A percentile compares a stretch with the other conserved stretches of the same genome.
Evolutionary conservation across 2,113 vertebrate species (phyloP).

Genomic region (Chloebia gouldiae): DNA sequence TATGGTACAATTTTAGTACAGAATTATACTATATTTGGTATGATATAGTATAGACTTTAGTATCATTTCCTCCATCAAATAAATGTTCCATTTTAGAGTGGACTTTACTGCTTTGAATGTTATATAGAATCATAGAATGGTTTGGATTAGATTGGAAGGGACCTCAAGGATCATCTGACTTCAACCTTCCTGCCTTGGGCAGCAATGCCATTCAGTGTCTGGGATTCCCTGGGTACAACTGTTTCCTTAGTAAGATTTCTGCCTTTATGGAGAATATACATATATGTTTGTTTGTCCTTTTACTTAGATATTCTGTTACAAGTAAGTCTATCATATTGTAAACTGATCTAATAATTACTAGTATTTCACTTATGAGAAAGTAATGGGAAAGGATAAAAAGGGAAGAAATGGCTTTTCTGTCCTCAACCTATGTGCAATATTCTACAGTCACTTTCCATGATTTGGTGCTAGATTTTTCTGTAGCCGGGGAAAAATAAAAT

Average conservation of each 20-base stretch:
- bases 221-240: conserved; percentile 44
- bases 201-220: not conserved
- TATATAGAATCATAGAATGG: too few species aligned
- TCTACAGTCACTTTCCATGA: conserved; percentile 4
- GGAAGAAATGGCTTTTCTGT: conserved; percentile 62
- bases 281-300: conserved; percentile 51
- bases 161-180: not conserved
- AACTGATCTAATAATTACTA: conserved; percentile 61
- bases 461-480: not conserved
- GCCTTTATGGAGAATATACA: not conserved
- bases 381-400: conserved; percentile 65
- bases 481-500: not conserved
- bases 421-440: not conserved
- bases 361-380: conserved; percentile 41
- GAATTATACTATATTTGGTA: not conserved
- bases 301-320: conserved; percentile 60
- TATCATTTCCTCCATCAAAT: conserved; percentile 34
- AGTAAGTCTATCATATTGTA: conserved; percentile 70
- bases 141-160: not conserved
- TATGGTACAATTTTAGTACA: not conserved
- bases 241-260: conserved; percentile 46
- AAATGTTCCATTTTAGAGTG: conserved; percentile 14
- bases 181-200: not conserved
- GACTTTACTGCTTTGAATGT: conserved; percentile 32
- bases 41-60: not conserved